phyloP scores from a whole-genome alignment of 2,888 invertebrate species.

The Cantharis flavilabris region DNA sequence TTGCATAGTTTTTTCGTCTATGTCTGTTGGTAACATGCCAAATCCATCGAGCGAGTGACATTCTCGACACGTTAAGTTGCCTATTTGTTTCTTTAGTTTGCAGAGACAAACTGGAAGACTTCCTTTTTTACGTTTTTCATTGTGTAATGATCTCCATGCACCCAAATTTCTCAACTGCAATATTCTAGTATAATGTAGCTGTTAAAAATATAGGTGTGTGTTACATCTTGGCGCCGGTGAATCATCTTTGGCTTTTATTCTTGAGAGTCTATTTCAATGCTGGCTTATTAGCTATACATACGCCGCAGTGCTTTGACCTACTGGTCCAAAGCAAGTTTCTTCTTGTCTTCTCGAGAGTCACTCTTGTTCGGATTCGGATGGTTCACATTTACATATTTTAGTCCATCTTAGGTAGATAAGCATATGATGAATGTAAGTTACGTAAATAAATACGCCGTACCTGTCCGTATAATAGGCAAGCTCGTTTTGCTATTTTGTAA shows the following conservation, averaged over 20 bases:
- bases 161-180: neutral
- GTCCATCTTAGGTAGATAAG: neutral
- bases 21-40: neutral
- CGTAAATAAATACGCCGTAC: neutral
- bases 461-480: neutral
- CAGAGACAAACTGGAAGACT: neutral
- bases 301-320: slow-evolving; percentile 19
- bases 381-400: slow-evolving; percentile 2
- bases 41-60: neutral
- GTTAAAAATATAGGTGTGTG: neutral
- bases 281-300: slow-evolving; percentile 5
- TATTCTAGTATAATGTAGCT: neutral
- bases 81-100: neutral
- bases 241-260: slow-evolving; percentile 19
- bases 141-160: neutral
- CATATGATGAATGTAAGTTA: neutral
- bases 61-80: neutral
- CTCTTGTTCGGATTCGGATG: slow-evolving; percentile 2
- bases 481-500: slow-evolving; percentile 8
- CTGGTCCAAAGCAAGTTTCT: slow-evolving; percentile 15
- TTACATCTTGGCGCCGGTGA: slow-evolving; percentile 21
- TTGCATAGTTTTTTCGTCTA: neutral
- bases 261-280: slow-evolving; percentile 21
- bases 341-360: neutral
- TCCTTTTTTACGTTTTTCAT: neutral